These are phyloP conservation scores for Caenorhabditis wallacei DNA, from an alignment of 2,888 invertebrate genomes.

Conservation along the genomic window DNA sequence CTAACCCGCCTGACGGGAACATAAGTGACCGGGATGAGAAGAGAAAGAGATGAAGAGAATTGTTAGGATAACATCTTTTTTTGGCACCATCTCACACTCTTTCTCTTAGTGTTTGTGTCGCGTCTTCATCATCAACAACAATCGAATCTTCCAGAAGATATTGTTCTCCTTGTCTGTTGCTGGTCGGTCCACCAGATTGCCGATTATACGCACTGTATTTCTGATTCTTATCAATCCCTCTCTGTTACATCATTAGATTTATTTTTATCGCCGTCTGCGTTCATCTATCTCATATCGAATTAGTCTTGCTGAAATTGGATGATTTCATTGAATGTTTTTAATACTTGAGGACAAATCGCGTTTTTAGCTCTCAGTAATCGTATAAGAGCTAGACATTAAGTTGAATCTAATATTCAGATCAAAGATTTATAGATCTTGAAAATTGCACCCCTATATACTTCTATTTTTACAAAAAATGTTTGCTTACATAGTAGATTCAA, in stretches of 20 bases:
- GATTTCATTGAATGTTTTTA: too few species aligned
- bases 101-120: slow-evolving; percentile 31
- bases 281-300: background rate
- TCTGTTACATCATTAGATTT: slow-evolving; percentile 35
- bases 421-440: background rate
- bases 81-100: slow-evolving; percentile 38
- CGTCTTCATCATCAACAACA: slow-evolving; percentile 40
- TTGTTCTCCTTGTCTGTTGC: slow-evolving; percentile 13
- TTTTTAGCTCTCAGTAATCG: background rate
- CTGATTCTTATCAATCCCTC: slow-evolving; percentile 19
- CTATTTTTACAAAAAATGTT: background rate
- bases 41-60: slow-evolving; percentile 36
- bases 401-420: too few species aligned
- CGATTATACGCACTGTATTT: slow-evolving; percentile 10
- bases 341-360: background rate
- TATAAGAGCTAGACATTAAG: background rate
- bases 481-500: slow-evolving; percentile 3
- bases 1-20: slow-evolving; percentile 39
- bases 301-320: background rate
- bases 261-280: slow-evolving; percentile 24
- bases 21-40: slow-evolving; percentile 21
- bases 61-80: slow-evolving; percentile 63
- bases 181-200: background rate
- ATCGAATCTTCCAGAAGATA: slow-evolving; percentile 55
- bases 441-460: background rate